A percentile compares a stretch with the other conserved stretches of the same genome.
Conservation (phyloP, 30 jellyfish, hydroid and myxozoan genomes). For the Aurelia sp. region DNA sequence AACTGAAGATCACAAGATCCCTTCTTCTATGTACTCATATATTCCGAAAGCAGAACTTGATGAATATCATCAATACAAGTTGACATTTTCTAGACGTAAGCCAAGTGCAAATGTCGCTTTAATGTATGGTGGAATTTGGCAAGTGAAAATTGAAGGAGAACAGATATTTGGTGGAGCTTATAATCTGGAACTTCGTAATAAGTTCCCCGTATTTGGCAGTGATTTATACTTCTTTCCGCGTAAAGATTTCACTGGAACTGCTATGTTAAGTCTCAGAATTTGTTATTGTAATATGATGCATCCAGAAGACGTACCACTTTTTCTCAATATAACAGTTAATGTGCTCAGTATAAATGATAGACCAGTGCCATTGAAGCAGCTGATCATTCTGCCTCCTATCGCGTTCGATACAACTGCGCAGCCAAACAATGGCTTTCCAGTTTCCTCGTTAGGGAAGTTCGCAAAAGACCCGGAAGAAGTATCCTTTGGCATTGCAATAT, state of each 20-base stretch:
- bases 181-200: background rate
- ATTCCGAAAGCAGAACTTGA: constrained; percentile 25
- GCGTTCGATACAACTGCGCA: constrained; percentile 58
- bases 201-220: constrained; percentile 25
- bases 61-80: constrained; percentile 14
- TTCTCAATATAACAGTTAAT: constrained; percentile 19
- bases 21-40: constrained; percentile 32
- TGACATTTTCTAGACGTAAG: background rate
- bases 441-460: constrained; percentile 24
- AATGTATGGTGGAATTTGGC: constrained; percentile 26
- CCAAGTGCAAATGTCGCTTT: constrained; percentile 27
- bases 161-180: background rate
- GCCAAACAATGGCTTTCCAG: constrained; percentile 76
- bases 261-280: constrained; percentile 32
- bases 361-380: constrained; percentile 25
- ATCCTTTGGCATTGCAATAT: constrained; percentile 60
- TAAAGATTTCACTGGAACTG: constrained; percentile 33
- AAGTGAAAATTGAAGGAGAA: background rate
- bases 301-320: background rate
- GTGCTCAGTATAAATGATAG: constrained; percentile 66
- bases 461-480: constrained; percentile 61
- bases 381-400: constrained; percentile 62
- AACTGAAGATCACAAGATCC: constrained; percentile 12
- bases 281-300: constrained; percentile 38
- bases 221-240: constrained; percentile 31